Evolutionary conservation across 1,140 invertebrate genomes (phyloP), one percentile per base, ranked within the genome.

Genomic region (Centruroides vittatus): DNA sequence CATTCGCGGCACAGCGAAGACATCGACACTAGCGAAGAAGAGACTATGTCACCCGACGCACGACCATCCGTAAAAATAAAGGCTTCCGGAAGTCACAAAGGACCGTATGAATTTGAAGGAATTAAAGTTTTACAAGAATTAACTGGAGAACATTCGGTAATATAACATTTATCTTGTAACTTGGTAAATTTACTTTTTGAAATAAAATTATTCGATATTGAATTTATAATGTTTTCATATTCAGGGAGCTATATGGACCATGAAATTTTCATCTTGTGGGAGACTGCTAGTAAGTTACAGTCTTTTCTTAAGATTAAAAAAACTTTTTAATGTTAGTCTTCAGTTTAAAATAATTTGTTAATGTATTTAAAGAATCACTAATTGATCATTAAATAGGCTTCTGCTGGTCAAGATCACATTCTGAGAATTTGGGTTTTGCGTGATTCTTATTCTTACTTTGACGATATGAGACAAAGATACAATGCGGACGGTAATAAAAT

Each of bases 231-330:
- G 8, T 41, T 41, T 41, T 41, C 23, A 41, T 41, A 55, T 59
- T 13, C 51, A 70, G 67, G 90, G 91, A 46, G 89, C 95, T 4
- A 87, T 98, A 66, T 99, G 95, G 95, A 95, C 91, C 65, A 96
- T 98, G 88, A 97, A 98, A 76, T 98, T 98, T 73, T 96, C 93
- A 54, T 85, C 84, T 35, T 97, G 93, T 76, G 94, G 94, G 0
- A 78, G 91, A 55, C 75, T 98, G 50, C 73, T 98, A 60, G 73
- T 74, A 69, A 68, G 66, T 67, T 11, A n/a, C n/a, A 35, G 12
- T 3, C 54, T 11, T 41, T 11, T 34, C 6, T 36, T 60, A 34
- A 9, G 12, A 36, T 11, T 59, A 11, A 52, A 34, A 50, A 12
- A 23, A 23, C 23, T 23, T 23, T 23, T 23, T 23, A 23, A 23